Conservation (phyloP, 2,113 vertebrate genomes). For the Agapornis roseicollis region DNA sequence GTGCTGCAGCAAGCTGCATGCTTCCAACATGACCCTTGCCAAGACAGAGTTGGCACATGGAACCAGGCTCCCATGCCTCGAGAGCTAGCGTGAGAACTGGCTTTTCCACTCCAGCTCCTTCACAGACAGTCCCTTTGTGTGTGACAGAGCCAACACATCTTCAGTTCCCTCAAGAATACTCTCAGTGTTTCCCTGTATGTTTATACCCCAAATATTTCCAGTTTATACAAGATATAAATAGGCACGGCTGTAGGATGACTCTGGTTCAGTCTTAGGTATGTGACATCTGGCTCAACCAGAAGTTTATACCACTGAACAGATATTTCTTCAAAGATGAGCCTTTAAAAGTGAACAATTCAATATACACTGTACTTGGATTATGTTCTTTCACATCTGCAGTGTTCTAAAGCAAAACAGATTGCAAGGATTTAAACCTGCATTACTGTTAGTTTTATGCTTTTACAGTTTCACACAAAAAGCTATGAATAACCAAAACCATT, state of each 20-base stretch:
- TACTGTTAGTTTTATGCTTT: neutral
- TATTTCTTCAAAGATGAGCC: neutral
- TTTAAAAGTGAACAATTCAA: neutral
- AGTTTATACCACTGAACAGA: neutral
- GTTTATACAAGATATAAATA: neutral
- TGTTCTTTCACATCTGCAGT: neutral
- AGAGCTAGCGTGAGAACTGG: fast-evolving
- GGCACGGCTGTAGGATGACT: neutral
- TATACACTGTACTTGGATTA: neutral
- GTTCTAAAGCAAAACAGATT: neutral
- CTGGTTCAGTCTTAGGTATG: neutral
- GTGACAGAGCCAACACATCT: neutral
- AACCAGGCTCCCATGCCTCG: fast-evolving
- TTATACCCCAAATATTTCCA: neutral
- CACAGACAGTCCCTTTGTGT: neutral
- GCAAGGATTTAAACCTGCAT: conserved; percentile 3
- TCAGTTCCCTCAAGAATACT: neutral
- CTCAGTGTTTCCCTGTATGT: neutral
- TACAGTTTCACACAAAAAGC: neutral
- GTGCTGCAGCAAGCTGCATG: fast-evolving
- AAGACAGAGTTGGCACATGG: fast-evolving
- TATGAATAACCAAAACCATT: neutral
- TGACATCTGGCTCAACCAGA: neutral
- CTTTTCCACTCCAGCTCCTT: neutral
- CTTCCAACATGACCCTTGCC: fast-evolving